These are phyloP conservation scores for Latrodectus hesperus DNA, from an alignment of 2,888 invertebrate species.

Conservation along the genomic window DNA sequence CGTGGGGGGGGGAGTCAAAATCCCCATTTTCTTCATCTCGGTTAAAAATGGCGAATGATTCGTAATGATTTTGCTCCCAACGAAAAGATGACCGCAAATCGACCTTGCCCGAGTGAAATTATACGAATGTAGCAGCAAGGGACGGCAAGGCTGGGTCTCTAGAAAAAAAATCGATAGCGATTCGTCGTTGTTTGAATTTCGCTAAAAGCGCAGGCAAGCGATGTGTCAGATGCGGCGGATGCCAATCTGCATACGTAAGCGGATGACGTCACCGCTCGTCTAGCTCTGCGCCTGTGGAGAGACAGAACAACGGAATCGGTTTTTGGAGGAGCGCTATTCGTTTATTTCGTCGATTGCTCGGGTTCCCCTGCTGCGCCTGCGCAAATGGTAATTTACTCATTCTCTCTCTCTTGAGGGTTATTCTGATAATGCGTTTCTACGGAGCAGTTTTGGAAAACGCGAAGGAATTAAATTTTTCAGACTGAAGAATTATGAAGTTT, in stretches of 20 bases:
- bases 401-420: conserved; percentile 24
- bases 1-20: not conserved
- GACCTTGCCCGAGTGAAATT: conserved; percentile 65
- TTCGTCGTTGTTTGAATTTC: conserved; percentile 67
- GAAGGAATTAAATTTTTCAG: conserved; percentile 6
- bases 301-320: conserved; percentile 24
- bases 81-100: conserved; percentile 65
- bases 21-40: conserved; percentile 15
- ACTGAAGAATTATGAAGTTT: not conserved
- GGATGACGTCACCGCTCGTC: conserved; percentile 56
- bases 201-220: conserved; percentile 59
- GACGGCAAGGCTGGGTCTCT: conserved; percentile 21
- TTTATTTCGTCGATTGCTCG: conserved; percentile 62
- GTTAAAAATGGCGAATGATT: conserved; percentile 59
- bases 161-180: conserved; percentile 67
- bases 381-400: conserved; percentile 11
- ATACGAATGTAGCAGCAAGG: conserved; percentile 58
- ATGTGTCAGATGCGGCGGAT: conserved; percentile 68
- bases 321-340: conserved; percentile 41
- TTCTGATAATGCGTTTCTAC: conserved; percentile 41
- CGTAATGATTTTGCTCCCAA: conserved; percentile 37
- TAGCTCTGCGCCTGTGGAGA: conserved; percentile 31
- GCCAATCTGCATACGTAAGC: conserved; percentile 69
- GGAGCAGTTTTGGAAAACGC: conserved; percentile 5
- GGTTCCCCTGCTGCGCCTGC: conserved; percentile 32